Base-by-base conservation (phyloP, 2,888 invertebrate genomes). In the Noctuana brunneofusca region DNA sequence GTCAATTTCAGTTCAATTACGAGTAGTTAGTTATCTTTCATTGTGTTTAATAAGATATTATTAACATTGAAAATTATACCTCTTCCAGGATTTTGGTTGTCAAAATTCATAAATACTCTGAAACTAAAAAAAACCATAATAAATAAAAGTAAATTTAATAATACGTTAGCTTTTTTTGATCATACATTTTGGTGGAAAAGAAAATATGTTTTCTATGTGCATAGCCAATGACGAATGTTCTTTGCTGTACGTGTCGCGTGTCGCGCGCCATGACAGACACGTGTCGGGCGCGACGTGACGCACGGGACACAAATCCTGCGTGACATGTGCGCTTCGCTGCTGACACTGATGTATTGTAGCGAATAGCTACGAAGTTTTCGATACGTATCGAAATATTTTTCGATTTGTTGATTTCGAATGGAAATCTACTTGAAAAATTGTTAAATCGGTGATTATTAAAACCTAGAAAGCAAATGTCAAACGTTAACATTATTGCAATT, bases 261-360 rank as follows among this genome's bases (percentile, higher is more conserved):
- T 41, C 41, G 50, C 58, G 41, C 58, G 24, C 27, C 27, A 20
- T 57, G 56, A 57, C 56, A 52, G 58, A 16, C 52, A 20, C 11
- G 41, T 20, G 41, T 20, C 52, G 41, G 4, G 30, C 49, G 58
- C 30, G 35, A 50, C 58, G 58, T n/a, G 16, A 48, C 27, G n/a
- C 8, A 48, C 27, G n/a, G 5, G 57, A 48, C 46, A 32, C 14
- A 20, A 30, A 48, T 48, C 46, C 27, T 43, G 3, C 27, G 41
- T 18, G 50, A 27, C 41, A 49, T 52, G 52, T 18, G 9, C 49
- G 35, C n/a, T n/a, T n/a, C n/a, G n/a, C n/a, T n/a, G n/a, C n/a
- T 52, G 58, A 58, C 50, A 30, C 41, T 58, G 58, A 58, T 58
- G 58, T 58, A 58, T 58, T 50, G 27, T 50, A 58, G n/a, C 12